Base-by-base conservation (phyloP, 2,113 vertebrate species). In the Turdus rufiventris region DNA sequence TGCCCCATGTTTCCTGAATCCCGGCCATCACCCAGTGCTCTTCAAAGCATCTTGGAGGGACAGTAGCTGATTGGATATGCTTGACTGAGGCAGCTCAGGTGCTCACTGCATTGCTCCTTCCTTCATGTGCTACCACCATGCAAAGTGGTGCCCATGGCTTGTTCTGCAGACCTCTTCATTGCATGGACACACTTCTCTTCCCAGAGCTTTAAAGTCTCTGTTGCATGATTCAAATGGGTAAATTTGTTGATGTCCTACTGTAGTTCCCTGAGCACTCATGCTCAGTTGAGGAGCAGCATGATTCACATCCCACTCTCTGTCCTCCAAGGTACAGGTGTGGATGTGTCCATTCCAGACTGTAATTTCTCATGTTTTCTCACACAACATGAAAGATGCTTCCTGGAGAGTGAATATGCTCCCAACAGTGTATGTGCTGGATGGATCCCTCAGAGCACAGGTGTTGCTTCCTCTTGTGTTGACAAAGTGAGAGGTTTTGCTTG, bases 371-470 rank as follows among this genome's bases (percentile, higher is more conserved):
- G 5, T 72, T 82, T 68, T 75, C 66, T 85, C 67, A 85, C 65
- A 48, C n/a, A 74, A 65, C 36, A 43, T 51, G 26, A 61, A 86
- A 74, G 47, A 33, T 70, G 20, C 12, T 74, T 76, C 67, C 42
- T 62, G 43, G 42, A 34, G 88, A 77, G 21, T 14, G n/a, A 83
- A 83, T 54, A 20, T 20, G 4, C 18, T 67, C 43, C 34, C 72
- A 77, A 3, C 26, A 58, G 8, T 13, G 26, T 42, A 14, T 36
- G 50, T 62, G 33, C 73, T 84, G 65, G 51, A 54, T 47, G 33
- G 26, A 71, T 47, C 42, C 25, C 19, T 91, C 5, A 6, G 75
- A 61, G n/a, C 2, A 1, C 8, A 0, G 20, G 11, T 2, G 1
- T 40, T 68, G 31, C 29, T 77, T 95, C 24, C 12, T 54, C 33